Conservation (phyloP, 2,797 vertebrate genomes). For the Danio aesculapii region DNA sequence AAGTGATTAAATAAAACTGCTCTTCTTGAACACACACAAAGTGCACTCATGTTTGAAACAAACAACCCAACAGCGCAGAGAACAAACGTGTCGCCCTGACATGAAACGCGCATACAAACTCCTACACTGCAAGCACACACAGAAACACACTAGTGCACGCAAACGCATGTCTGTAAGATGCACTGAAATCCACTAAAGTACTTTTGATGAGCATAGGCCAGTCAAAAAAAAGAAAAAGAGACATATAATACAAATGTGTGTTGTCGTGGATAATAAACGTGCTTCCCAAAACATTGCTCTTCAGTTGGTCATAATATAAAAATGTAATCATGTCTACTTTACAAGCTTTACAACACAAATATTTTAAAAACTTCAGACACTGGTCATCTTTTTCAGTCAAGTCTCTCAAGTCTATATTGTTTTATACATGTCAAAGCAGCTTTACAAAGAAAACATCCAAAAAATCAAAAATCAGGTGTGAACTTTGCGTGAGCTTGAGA, state of each 20-base stretch:
- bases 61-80: not conserved
- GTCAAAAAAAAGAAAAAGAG: conserved; percentile 3
- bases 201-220: not conserved
- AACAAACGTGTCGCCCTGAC: conserved; percentile 6
- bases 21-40: conserved; percentile 1
- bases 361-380: conserved; percentile 8
- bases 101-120: conserved; percentile 12
- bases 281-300: conserved; percentile 1
- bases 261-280: conserved; percentile 18
- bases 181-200: not conserved
- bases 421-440: too few species aligned
- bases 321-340: conserved; percentile 1
- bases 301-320: conserved; percentile 17
- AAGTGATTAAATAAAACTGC: not conserved
- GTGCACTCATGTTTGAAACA: conserved; percentile 2
- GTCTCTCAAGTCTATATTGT: too few species aligned
- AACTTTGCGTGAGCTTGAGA: not conserved
- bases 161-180: not conserved
- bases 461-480: not conserved
- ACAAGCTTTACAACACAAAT: conserved; percentile 1
- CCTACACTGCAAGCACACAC: conserved; percentile 8
- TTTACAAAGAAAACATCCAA: too few species aligned
- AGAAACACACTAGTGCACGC: conserved; percentile 20
- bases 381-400: not conserved
- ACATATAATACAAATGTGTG: not conserved